phyloP scores from a whole-genome alignment of 2,888 invertebrate species.

The Bombyx huttoni region DNA sequence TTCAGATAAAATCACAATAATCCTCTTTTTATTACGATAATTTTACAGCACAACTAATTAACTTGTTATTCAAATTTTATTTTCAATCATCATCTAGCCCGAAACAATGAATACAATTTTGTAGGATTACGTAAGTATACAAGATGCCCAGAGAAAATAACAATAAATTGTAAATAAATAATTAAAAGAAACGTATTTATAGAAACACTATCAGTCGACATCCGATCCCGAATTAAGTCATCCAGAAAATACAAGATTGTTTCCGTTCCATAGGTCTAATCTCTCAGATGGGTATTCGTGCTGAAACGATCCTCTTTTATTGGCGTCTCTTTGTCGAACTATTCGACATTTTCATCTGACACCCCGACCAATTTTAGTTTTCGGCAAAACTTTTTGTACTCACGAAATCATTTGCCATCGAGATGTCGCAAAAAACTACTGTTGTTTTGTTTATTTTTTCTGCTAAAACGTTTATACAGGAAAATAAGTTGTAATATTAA shows the following conservation, averaged over 20 bases:
- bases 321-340: constrained; percentile 52
- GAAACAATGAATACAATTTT: too few species aligned
- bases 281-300: constrained; percentile 64
- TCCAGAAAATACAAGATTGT: constrained; percentile 64
- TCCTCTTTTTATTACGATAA: too few species aligned
- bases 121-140: too few species aligned
- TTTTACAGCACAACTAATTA: too few species aligned
- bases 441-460: neutral
- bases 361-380: constrained; percentile 20
- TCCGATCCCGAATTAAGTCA: constrained; percentile 46
- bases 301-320: constrained; percentile 63
- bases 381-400: constrained; percentile 9
- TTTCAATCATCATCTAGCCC: too few species aligned
- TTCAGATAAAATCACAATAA: neutral
- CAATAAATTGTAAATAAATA: neutral
- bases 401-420: neutral
- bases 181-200: constrained; percentile 1
- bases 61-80: too few species aligned
- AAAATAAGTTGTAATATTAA: neutral
- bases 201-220: constrained; percentile 35
- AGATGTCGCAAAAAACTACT: neutral
- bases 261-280: constrained; percentile 66
- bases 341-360: constrained; percentile 38
- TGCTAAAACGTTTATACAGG: neutral
- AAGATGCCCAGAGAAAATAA: neutral